phyloP scores from a whole-genome alignment of 2,888 invertebrate species.

The Phragmatobia fuliginosa region DNA sequence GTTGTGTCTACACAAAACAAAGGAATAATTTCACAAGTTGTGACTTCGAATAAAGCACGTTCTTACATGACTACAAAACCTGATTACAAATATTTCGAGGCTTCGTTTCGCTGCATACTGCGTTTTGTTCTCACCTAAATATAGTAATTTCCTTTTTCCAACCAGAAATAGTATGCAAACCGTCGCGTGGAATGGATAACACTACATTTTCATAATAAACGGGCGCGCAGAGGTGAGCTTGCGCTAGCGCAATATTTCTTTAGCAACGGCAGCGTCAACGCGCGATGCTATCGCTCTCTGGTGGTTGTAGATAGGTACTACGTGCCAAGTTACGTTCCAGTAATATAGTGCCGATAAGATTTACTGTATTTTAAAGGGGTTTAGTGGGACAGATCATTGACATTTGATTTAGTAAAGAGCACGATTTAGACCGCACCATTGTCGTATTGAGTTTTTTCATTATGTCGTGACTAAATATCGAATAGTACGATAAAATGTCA shows the following conservation, averaged over 20 bases:
- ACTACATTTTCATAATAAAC: conserved; percentile 25
- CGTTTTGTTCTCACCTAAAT: background rate
- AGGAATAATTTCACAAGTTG: conserved; percentile 50
- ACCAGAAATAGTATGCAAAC: conserved; percentile 29
- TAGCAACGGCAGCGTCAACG: conserved; percentile 56
- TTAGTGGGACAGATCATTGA: conserved; percentile 50
- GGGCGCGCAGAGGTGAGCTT: conserved; percentile 39
- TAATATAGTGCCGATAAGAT: conserved; percentile 52
- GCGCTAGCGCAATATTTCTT: conserved; percentile 58
- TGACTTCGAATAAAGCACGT: conserved; percentile 44
- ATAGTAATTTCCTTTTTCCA: background rate
- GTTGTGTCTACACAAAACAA: conserved; percentile 54
- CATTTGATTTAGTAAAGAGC: conserved; percentile 44
- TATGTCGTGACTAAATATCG: background rate
- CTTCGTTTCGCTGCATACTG: conserved; percentile 12
- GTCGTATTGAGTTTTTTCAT: conserved; percentile 10
- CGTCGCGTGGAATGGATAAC: background rate
- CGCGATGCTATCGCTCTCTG: conserved; percentile 64
- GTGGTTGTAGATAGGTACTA: conserved; percentile 48
- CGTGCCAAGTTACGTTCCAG: conserved; percentile 45
- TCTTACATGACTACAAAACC: conserved; percentile 28
- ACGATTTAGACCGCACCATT: conserved; percentile 32
- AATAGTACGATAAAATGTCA: background rate
- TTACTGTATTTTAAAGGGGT: conserved; percentile 45
- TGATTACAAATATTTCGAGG: background rate